Base-by-base conservation (phyloP, 2,797 vertebrate species). In the Pseudocheirus occidentalis region DNA sequence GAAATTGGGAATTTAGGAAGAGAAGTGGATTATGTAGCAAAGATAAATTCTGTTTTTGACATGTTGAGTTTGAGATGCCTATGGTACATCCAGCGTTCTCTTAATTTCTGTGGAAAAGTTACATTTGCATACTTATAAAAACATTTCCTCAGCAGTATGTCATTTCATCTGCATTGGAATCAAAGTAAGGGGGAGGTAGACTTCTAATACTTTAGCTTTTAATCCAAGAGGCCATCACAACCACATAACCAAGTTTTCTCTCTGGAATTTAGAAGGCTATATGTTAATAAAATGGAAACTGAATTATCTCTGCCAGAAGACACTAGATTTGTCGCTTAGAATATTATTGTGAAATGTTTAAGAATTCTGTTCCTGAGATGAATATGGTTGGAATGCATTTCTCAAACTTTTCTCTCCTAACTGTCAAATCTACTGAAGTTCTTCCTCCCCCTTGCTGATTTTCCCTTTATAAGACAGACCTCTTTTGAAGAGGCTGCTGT, bases 391-490 rank as follows among this genome's bases (percentile, higher is more conserved):
- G 52, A 96, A 96, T 90, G 87, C 27, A 91, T 62, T 93, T 91
- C 94, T 97, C 93, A 93, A 31, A 95, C 90, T 94, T 91, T 91
- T 53, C 90, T 87, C 73, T 81, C 93, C 58, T 24, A 90, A 50
- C 90, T 96, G 92, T 96, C 92, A 93, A 66, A 40, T 94, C 93
- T 93, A 95, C 93, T 59, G 62, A 90, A 93, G 94, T 55, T 66
- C 55, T 93, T 94, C 90, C 59, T 93, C 66, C 92, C 89, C 91
- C 57, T 92, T 62, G 73, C 66, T 21, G 94, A 93, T n/a, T 91
- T 28, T 96, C 87, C 7, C 52, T 97, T 96, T 94, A 89, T 95
- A 87, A 93, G 73, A 93, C 58, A 94, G 95, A 62, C 57, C 92
- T 92, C 40, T 94, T 92, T 54, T 95, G 73, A 96, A 55, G 94